These are phyloP conservation scores for Proisotoma minuta DNA, from an alignment of 2,888 invertebrate species.

Conservation along the genomic window DNA sequence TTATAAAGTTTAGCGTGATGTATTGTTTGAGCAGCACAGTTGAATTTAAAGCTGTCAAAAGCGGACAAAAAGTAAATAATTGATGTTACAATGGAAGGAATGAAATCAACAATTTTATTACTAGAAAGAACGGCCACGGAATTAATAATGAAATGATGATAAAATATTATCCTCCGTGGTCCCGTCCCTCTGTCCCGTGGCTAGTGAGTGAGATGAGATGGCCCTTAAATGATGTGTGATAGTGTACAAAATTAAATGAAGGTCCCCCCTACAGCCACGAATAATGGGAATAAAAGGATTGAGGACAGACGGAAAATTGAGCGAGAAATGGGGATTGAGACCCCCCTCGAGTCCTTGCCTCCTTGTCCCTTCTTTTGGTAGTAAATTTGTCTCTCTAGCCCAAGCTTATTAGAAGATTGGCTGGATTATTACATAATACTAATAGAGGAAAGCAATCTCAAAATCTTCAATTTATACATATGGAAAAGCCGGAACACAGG, in stretches of 20 bases:
- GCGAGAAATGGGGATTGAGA: constrained; percentile 23
- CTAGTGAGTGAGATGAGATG: not conserved
- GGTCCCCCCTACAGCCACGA: constrained; percentile 11
- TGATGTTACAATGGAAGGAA: constrained; percentile 13
- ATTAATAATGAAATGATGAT: constrained; percentile 1
- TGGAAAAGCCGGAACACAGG: not conserved
- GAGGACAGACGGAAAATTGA: constrained; percentile 33
- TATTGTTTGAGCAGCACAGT: not conserved
- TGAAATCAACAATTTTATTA: constrained; percentile 12
- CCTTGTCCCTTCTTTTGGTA: constrained; percentile 6
- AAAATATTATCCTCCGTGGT: too few relatives aligned
- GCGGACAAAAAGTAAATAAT: constrained; percentile 10
- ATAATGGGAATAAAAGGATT: constrained; percentile 28
- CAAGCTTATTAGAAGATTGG: too few relatives aligned
- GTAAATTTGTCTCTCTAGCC: constrained; percentile 12
- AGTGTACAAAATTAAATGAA: constrained; percentile 3
- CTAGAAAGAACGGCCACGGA: not conserved
- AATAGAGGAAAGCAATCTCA: not conserved
- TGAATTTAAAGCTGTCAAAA: constrained; percentile 1
- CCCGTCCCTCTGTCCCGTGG: too few relatives aligned
- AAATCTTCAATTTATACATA: not conserved
- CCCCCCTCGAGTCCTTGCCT: constrained; percentile 1
- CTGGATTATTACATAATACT: too few relatives aligned
- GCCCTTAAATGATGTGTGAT: constrained; percentile 3
- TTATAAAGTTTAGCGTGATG: not conserved